Conservation (phyloP, 2,797 vertebrate species). For the Gadopsis marmoratus region DNA sequence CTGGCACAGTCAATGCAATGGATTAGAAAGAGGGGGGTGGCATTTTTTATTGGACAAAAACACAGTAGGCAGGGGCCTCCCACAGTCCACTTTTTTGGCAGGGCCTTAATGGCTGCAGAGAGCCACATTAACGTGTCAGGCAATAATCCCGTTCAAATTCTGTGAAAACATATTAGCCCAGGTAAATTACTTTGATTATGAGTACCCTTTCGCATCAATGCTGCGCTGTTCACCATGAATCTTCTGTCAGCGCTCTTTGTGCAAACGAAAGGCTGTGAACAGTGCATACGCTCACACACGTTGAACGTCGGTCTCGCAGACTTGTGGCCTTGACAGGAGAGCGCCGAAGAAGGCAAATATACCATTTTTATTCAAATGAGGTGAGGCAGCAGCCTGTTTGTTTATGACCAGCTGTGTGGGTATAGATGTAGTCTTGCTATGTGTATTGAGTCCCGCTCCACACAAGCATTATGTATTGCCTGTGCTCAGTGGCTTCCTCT, state of each 20-base stretch:
- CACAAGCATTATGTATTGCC: slow-evolving; percentile 69
- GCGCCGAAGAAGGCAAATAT: slow-evolving; percentile 12
- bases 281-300: not conserved
- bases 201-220: slow-evolving; percentile 23
- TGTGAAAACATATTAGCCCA: slow-evolving; percentile 25
- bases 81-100: slow-evolving; percentile 36
- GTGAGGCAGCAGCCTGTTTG: slow-evolving; percentile 42
- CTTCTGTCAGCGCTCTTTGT: not conserved
- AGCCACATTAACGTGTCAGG: slow-evolving; percentile 53
- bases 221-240: slow-evolving; percentile 23
- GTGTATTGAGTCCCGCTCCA: slow-evolving; percentile 58
- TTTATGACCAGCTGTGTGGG: slow-evolving; percentile 47
- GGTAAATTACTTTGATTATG: slow-evolving; percentile 56
- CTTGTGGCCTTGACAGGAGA: slow-evolving; percentile 23
- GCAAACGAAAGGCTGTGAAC: slow-evolving; percentile 7
- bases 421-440: slow-evolving; percentile 47
- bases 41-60: slow-evolving; percentile 54
- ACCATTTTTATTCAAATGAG: slow-evolving; percentile 53
- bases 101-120: slow-evolving; percentile 40
- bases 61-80: slow-evolving; percentile 49
- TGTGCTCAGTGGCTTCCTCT: slow-evolving; percentile 61
- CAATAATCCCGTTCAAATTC: slow-evolving; percentile 46
- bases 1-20: slow-evolving; percentile 37
- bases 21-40: slow-evolving; percentile 40
- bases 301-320: not conserved